A percentile compares a stretch with the other conserved stretches of the same genome.
These are phyloP conservation scores for Xiphias gladius DNA, from an alignment of 2,113 vertebrate species.

Conservation along the genomic window DNA sequence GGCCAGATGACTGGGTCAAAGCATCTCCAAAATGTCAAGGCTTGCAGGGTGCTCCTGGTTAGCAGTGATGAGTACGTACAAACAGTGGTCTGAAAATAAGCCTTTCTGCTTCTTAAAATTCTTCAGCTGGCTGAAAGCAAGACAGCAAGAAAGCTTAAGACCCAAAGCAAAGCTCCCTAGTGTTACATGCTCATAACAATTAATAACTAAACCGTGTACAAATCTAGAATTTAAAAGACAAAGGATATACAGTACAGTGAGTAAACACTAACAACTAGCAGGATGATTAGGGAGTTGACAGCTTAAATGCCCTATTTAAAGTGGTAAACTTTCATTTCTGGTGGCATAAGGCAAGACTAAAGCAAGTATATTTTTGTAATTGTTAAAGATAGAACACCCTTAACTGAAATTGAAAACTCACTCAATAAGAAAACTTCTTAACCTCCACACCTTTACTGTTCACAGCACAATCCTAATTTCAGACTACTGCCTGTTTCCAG, in stretches of 20 bases:
- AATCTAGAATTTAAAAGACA: not conserved
- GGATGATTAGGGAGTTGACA: constrained; percentile 6
- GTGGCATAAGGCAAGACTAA: not conserved
- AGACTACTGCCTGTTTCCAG: constrained; percentile 13
- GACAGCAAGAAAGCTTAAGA: not conserved
- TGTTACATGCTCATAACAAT: not conserved
- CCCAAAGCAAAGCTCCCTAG: not conserved
- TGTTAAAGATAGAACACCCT: constrained; percentile 11
- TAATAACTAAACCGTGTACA: not conserved
- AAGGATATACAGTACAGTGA: not conserved
- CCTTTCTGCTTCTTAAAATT: not conserved
- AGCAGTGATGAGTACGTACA: too few relatives aligned
- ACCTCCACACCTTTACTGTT: not conserved
- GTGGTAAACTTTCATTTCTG: not conserved
- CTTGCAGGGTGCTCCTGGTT: too few relatives aligned
- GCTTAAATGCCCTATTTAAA: not conserved
- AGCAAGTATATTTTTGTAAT: not conserved
- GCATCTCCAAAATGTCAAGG: too few relatives aligned
- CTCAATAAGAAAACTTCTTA: not conserved
- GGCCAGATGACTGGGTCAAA: too few relatives aligned
- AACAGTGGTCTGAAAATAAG: not conserved
- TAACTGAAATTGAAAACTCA: constrained; percentile 8
- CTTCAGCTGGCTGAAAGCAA: not conserved
- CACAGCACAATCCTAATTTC: constrained; percentile 7
- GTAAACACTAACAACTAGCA: constrained; percentile 1